A percentile compares a stretch with the other conserved stretches of the same genome.
Evolutionary conservation across 2,113 vertebrate genomes (phyloP).

Genomic region (Percina caprodes): DNA sequence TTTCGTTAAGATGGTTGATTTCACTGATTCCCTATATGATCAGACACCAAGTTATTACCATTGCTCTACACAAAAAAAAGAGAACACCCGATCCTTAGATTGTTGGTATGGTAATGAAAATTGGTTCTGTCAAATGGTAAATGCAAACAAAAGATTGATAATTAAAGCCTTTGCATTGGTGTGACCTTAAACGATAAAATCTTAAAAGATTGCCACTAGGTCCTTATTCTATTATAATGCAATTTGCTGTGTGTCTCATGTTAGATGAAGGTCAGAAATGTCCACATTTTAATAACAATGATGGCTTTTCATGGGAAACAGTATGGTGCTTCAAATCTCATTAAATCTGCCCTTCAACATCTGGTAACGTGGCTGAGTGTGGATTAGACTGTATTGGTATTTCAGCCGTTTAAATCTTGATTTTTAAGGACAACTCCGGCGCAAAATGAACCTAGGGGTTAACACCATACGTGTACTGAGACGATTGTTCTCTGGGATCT

Average conservation of each 20-base stretch:
- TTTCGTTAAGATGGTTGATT: not conserved
- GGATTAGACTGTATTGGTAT: constrained; percentile 34
- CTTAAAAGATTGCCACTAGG: not conserved
- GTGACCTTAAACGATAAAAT: not conserved
- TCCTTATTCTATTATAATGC: constrained; percentile 9
- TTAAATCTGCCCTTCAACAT: constrained; percentile 61
- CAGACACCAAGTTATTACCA: not conserved
- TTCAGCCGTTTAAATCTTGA: not conserved
- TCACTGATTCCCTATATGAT: not conserved
- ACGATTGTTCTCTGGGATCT: too few species aligned
- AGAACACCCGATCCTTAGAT: not conserved
- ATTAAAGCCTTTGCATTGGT: not conserved
- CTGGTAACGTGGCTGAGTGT: constrained; percentile 4
- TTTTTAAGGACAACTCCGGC: too few species aligned
- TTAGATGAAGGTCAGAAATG: constrained; percentile 47
- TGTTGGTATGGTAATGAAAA: not conserved
- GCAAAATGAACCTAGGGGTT: too few species aligned
- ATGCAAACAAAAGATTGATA: constrained; percentile 4
- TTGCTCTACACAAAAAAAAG: not conserved
- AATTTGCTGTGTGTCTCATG: constrained; percentile 27
- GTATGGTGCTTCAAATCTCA: constrained; percentile 25
- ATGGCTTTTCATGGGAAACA: constrained; percentile 55
- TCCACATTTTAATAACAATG: constrained; percentile 49
- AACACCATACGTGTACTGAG: too few species aligned
- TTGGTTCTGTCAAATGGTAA: not conserved